These are phyloP conservation scores for Harpagoxenus sublaevis DNA, from an alignment of 2,888 invertebrate genomes.

Conservation along the genomic window DNA sequence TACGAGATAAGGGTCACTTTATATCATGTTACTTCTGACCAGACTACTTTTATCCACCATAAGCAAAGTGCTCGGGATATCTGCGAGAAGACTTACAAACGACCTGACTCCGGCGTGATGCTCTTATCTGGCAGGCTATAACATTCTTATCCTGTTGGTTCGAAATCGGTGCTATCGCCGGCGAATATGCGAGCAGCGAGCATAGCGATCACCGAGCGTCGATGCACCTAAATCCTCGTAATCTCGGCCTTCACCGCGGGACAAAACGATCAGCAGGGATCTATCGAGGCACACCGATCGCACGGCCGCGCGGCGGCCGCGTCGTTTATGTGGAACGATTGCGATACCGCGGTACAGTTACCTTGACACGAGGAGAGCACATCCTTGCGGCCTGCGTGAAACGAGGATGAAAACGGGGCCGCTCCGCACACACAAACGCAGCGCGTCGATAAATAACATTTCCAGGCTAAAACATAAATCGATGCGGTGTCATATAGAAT, in stretches of 20 bases:
- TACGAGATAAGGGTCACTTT: constrained; percentile 14
- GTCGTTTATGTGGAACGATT: constrained; percentile 77
- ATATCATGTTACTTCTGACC: neutral
- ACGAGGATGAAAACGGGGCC: constrained; percentile 63
- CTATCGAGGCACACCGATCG: constrained; percentile 58
- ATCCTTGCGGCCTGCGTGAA: constrained; percentile 74
- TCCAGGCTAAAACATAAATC: neutral
- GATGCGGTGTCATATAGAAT: neutral
- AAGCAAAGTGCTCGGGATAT: neutral
- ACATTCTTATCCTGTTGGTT: constrained; percentile 43
- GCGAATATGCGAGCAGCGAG: constrained; percentile 52
- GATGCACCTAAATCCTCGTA: constrained; percentile 46
- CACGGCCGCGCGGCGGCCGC: constrained; percentile 15
- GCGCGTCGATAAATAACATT: constrained; percentile 29
- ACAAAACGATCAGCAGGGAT: constrained; percentile 67
- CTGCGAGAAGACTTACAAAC: constrained; percentile 4
- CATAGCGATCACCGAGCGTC: constrained; percentile 38
- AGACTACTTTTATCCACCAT: neutral
- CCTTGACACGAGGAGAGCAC: constrained; percentile 75
- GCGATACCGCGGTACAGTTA: constrained; percentile 80
- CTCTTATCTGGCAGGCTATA: constrained; percentile 10
- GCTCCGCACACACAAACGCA: neutral
- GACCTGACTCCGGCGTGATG: constrained; percentile 29
- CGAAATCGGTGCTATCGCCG: constrained; percentile 59
- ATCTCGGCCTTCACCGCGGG: constrained; percentile 57